phyloP scores from a whole-genome alignment of 1,140 invertebrate species.

The Zaprionus davidi region DNA sequence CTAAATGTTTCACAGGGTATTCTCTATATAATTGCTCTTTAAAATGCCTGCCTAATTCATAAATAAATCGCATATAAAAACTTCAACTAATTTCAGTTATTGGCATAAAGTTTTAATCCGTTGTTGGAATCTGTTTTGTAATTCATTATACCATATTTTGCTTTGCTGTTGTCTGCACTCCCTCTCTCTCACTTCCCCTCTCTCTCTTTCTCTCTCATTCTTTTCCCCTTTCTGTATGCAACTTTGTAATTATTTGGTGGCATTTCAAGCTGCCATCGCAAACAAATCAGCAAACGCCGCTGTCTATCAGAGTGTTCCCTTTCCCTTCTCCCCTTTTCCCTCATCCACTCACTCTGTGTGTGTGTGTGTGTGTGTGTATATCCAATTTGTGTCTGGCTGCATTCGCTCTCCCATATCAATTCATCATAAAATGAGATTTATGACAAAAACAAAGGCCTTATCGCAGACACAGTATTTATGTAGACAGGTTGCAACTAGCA shows the following conservation, averaged over 20 bases:
- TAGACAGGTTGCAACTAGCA: slow-evolving; percentile 75
- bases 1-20: not conserved
- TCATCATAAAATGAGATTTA: slow-evolving; percentile 84
- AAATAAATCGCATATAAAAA: not conserved
- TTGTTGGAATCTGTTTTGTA: not conserved
- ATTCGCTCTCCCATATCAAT: slow-evolving; percentile 66
- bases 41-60: not conserved
- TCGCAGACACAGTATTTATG: slow-evolving; percentile 84
- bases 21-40: not conserved
- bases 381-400: slow-evolving; percentile 53
- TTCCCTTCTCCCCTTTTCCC: not conserved
- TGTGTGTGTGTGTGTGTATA: slow-evolving; percentile 33
- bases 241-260: slow-evolving; percentile 45
- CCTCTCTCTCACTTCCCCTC: too few relatives aligned
- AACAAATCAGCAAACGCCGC: slow-evolving; percentile 50
- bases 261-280: slow-evolving; percentile 50
- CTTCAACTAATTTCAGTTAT: not conserved
- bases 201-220: not conserved
- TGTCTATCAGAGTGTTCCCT: slow-evolving; percentile 26
- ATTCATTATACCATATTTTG: not conserved
- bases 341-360: not conserved
- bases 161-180: not conserved
- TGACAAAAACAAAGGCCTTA: slow-evolving; percentile 84
- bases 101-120: slow-evolving; percentile 1
- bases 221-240: not conserved